Evolutionary conservation across 2,797 vertebrate species (phyloP).

Genomic region (Morus bassanus): DNA sequence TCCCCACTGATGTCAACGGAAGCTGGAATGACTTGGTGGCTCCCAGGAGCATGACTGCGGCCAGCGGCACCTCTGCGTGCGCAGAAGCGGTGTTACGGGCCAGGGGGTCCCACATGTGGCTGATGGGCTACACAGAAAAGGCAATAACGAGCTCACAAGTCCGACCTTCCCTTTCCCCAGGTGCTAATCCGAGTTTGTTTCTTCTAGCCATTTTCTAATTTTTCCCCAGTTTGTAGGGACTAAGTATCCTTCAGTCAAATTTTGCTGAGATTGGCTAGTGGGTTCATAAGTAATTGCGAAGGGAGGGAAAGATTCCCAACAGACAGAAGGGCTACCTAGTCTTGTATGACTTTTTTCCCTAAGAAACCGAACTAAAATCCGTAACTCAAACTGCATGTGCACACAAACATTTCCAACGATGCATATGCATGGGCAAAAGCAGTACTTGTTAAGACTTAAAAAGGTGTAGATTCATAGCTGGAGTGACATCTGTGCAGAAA

Average conservation of each 20-base stretch:
- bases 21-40: neutral
- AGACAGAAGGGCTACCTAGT: neutral
- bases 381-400: neutral
- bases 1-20: accelerated
- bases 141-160: neutral
- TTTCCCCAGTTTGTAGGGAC: neutral
- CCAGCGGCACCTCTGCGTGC: neutral
- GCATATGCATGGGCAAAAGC: neutral
- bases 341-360: neutral
- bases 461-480: neutral
- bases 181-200: neutral
- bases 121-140: neutral
- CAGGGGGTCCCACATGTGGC: neutral
- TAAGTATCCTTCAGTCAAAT: neutral
- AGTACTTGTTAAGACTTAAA: neutral
- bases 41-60: neutral
- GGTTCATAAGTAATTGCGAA: neutral
- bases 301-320: neutral
- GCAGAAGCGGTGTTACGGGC: neutral
- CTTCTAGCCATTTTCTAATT: neutral
- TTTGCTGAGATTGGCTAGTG: neutral
- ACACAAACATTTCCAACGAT: neutral
- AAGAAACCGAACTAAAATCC: neutral
- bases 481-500: neutral
- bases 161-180: neutral